Percentiles rank a stretch among this genome's conserved stretches.
Conservation (phyloP, 2,797 vertebrate genomes). For the Pseudochirops cupreus region DNA sequence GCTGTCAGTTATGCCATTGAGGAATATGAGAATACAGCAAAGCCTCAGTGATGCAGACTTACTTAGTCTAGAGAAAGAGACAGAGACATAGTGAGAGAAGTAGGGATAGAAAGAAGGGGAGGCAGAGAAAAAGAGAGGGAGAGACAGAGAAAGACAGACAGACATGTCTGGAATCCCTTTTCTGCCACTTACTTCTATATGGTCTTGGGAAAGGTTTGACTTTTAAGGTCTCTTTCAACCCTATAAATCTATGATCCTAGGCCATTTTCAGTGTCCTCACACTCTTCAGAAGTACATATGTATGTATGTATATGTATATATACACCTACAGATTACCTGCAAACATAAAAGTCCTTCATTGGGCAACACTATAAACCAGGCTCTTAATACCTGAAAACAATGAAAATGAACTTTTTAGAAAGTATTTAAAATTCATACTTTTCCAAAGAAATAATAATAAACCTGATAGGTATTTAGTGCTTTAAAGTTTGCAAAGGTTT, state of each 20-base stretch:
- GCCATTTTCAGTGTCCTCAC: background rate
- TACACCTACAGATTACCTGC: background rate
- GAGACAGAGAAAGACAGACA: background rate
- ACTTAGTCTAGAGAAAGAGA: no score
- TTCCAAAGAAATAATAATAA: background rate
- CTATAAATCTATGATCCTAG: background rate
- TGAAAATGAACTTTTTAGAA: background rate
- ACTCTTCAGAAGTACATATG: background rate
- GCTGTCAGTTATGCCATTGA: constrained; percentile 25
- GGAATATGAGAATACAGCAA: background rate
- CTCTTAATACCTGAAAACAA: background rate
- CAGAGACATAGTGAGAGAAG: no score
- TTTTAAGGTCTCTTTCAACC: background rate
- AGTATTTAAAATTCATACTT: background rate
- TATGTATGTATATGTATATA: background rate
- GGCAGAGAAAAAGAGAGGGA: background rate
- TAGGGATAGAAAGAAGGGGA: no score
- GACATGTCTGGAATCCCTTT: background rate
- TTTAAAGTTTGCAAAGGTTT: background rate
- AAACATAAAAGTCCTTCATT: background rate
- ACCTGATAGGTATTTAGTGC: background rate
- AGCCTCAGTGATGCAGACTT: background rate
- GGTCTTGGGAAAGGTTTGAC: background rate
- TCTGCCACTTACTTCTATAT: background rate
- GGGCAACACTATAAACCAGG: background rate